phyloP scores from a whole-genome alignment of 2,113 vertebrate genomes.

The Scopus umbretta region DNA sequence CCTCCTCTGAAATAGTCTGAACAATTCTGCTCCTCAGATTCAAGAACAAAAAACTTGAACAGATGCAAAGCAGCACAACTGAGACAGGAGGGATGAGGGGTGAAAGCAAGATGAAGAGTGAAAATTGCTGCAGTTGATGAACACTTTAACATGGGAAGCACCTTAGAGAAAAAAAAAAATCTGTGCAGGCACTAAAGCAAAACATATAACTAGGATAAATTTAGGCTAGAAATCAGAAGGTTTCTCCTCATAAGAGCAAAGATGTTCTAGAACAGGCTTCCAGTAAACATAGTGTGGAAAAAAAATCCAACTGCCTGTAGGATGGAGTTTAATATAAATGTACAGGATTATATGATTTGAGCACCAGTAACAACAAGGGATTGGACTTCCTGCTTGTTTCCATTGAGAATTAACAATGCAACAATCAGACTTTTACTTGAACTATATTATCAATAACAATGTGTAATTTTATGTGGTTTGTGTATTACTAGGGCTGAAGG shows the following conservation, averaged over 20 bases:
- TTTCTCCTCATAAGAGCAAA: not conserved
- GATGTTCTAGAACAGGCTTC: not conserved
- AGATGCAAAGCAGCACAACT: not conserved
- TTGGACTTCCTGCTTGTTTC: not conserved
- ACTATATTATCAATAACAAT: not conserved
- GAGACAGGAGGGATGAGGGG: not conserved
- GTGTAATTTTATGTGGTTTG: not conserved
- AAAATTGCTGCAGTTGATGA: not conserved
- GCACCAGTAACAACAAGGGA: not conserved
- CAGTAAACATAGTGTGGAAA: not conserved
- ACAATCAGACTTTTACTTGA: constrained; percentile 21
- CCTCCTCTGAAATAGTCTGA: not conserved
- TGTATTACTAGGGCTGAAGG: not conserved
- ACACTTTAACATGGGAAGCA: not conserved
- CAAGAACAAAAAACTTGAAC: fast-evolving
- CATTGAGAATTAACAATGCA: constrained; percentile 31
- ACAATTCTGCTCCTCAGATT: not conserved
- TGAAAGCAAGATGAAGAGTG: not conserved
- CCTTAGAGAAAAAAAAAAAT: not conserved
- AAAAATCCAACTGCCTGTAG: not conserved
- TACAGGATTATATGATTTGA: not conserved
- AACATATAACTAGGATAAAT: not conserved
- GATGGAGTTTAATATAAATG: not conserved
- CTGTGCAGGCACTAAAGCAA: not conserved
- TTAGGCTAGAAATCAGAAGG: not conserved